Conservation (phyloP, 1,140 invertebrate genomes). For the Nasonia longicornis region DNA sequence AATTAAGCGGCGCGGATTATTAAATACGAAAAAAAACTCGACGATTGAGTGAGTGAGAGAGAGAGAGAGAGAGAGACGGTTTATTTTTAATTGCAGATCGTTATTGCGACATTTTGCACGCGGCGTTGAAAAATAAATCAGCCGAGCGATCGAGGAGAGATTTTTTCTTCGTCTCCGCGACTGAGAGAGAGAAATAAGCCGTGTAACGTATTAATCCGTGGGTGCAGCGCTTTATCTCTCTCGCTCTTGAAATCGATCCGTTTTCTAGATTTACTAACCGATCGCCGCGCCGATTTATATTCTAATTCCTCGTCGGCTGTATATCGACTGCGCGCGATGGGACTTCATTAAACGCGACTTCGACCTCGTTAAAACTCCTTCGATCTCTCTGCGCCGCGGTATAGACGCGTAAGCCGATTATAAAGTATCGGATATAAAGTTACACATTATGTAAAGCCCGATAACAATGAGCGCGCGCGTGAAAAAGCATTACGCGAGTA, state of each 20-base stretch:
- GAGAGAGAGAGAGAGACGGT: not conserved
- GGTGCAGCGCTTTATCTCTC: not conserved
- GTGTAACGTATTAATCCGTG: no score
- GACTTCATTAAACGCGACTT: no score
- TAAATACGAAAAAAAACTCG: not conserved
- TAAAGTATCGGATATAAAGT: not conserved
- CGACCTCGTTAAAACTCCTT: no score
- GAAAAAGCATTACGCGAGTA: not conserved
- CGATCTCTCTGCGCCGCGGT: no score
- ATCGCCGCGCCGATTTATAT: not conserved
- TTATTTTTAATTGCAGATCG: not conserved
- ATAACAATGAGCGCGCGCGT: no score
- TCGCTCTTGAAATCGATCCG: not conserved
- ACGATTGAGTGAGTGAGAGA: not conserved
- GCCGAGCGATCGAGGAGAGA: no score
- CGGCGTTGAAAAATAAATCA: no score
- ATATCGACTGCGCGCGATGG: no score
- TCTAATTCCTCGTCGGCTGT: not conserved
- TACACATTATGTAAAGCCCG: not conserved
- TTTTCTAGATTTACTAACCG: no score
- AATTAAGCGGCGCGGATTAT: not conserved
- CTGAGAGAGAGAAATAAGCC: no score
- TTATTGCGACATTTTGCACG: not conserved
- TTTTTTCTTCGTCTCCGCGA: no score
- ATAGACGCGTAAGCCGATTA: not conserved